Base-by-base conservation (phyloP, 2,113 vertebrate genomes). In the Petromus typicus region DNA sequence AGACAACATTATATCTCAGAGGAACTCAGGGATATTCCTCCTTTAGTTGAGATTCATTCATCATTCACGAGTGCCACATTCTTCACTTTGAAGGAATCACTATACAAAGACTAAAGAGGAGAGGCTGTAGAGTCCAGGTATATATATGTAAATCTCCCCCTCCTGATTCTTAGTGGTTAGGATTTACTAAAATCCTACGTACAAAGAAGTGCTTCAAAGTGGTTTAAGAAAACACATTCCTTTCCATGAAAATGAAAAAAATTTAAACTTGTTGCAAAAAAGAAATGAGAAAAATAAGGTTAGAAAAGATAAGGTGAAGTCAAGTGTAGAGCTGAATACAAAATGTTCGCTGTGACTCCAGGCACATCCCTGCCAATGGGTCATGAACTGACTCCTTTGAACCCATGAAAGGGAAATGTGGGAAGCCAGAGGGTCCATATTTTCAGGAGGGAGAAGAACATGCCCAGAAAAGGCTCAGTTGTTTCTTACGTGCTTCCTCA, bases 291-390 rank as follows among this genome's bases (percentile, higher is more conserved):
- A 90, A 91, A 84, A 51, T 69, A 78, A 80, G 6, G 48, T 76
- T 76, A 45, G 63, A 69, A 93, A 94, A 89, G 43, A 73, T 67
- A 83, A 86, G 64, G 45, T 91, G 54, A 90, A 90, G 9, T 67
- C 51, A 79, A 14, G 14, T 37, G 17, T 61, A 18, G 20, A 37
- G 40, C 64, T 90, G 64, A 94, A 84, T 87, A 20, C 57, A 30
- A 86, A 86, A 27, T 32, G 25, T 43, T 67, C 75, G 7, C 1
- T 84, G 1, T 27, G 61, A 85, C 85, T 85, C 40, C 81, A 51
- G 56, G 48, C 27, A 34, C 37, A 80, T 63, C 82, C 22, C 30
- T 78, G 17, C 25, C 32, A 71, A 23, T n/a, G 56, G 64, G 9
- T 85, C 61, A 48, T 82, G 25, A 80, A 64, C 59, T 86, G 83